Base-by-base conservation (phyloP, 2,113 vertebrate genomes). In the cat (Felis catus) region DNA sequence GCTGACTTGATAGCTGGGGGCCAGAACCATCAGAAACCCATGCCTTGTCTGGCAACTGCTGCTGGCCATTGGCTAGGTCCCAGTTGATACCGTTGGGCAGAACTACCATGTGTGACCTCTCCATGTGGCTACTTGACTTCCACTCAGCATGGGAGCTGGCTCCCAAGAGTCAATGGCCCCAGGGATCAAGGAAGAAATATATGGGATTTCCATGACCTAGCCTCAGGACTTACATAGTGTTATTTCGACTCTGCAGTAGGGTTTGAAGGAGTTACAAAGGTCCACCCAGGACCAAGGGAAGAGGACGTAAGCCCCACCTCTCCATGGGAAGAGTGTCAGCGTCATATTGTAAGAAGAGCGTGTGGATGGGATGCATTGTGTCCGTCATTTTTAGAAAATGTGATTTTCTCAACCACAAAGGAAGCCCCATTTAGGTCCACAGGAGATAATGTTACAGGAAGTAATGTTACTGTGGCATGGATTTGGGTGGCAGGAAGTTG, bases 221-320 rank as follows among this genome's bases (percentile, higher is more conserved):
- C n/a, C n/a, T 70, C 1, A 12, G 41, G 4, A n/a, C 36, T 41
- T 18, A 12, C 33, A 33, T 19, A 19, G 58, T 6, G 48, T 41
- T 15, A 53, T 41, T n/a, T 13, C 23, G 16, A 31, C 3, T 1
- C 33, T 1, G 4, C 3, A 33, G 55, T 55, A 2, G 19, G 3
- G 21, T 33, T 48, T 39, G 7, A 79, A 29, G 63, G 79, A 53
- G 23, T 21, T 15, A 48, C 3, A 39, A 36, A 83, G 61, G 10
- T 4, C 11, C 14, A 21, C 21, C 48, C 23, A 21, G 18, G 3
- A 55, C 41, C 41, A 21, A 36, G 29, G 61, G 29, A n/a, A 88
- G 39, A 58, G 15, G 76, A 4, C 55, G 4, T 1, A 4, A 39
- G 55, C 3, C 6, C 6, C 15, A 23, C 48, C 19, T 51, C 36